Evolutionary conservation across 2,797 vertebrate species (phyloP), one percentile per base, ranked within the genome.

Genomic region (Zenarchopterus dispar): DNA sequence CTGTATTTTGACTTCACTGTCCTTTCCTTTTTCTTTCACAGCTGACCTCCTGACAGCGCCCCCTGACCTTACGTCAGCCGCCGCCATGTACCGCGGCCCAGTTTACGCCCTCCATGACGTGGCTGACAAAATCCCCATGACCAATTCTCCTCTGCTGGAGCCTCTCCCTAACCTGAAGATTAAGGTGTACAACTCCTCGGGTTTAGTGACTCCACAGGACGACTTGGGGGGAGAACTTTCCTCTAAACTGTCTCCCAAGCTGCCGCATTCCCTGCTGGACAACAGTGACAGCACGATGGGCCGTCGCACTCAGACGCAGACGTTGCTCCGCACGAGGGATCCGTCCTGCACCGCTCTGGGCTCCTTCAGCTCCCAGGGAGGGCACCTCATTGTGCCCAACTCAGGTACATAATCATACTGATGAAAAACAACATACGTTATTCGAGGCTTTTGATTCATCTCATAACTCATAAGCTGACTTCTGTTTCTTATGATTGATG

Each of bases 51-150:
- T 99, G 46, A 95, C 95, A 0, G 95, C 96, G 0, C 97, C 97
- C 15, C 97, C 97, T 46, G 98, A 99, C 81, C 93, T 99, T 73
- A 99, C 97, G 3, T 97, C 98, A 8, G 96, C 97, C 0, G 96
- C 97, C 4, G 97, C 97, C 80, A 94, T 98, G 96, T 99, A 98
- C 83, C 93, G 97, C 8, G 97, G 98, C 8, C 97, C 97, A 0
- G 96, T 98, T 64, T 99, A 98, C 0, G 97, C 97, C 44, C 93
- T 98, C 74, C 97, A 98, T 1, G 97, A 99, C 0, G 96, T 97
- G 72, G 96, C 96, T 0, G 97, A 99, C 90, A 99, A 99, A 91
- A 99, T 99, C 81, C 96, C 97, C 48, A 99, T 99, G 98, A 99
- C 97, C 77, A 98, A 97, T 84, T 99, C 97, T 15, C 98, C 97